These are phyloP conservation scores for Elgonia sp. DNA, from an alignment of 2,888 invertebrate species.

Conservation along the genomic window DNA sequence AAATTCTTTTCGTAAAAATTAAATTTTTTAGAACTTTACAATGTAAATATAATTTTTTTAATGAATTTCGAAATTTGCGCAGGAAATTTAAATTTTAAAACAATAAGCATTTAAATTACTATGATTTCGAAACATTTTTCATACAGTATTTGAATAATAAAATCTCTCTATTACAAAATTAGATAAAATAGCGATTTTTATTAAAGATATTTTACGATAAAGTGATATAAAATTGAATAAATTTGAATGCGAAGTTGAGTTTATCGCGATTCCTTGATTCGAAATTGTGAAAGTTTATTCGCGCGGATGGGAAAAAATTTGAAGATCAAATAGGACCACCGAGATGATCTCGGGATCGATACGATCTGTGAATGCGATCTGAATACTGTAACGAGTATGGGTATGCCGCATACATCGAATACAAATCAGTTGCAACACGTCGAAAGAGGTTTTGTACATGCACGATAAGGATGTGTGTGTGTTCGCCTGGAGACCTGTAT, in stretches of 20 bases:
- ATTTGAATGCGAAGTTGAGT: constrained; percentile 45
- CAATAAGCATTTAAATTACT: too few relatives aligned
- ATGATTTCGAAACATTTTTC: too few relatives aligned
- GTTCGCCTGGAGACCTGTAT: constrained; percentile 58
- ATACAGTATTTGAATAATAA: not conserved
- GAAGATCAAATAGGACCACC: constrained; percentile 67
- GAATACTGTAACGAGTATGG: constrained; percentile 73
- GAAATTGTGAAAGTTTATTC: constrained; percentile 57
- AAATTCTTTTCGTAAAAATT: too few relatives aligned
- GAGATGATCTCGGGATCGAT: constrained; percentile 71
- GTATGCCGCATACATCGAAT: constrained; percentile 72
- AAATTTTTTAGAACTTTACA: too few relatives aligned
- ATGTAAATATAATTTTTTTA: too few relatives aligned
- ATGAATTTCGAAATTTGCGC: too few relatives aligned
- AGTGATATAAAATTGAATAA: constrained; percentile 46
- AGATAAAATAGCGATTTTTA: constrained; percentile 22
- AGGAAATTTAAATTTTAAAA: too few relatives aligned
- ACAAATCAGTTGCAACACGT: constrained; percentile 74
- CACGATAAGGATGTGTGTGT: constrained; percentile 32
- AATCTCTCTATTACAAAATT: not conserved
- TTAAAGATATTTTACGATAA: constrained; percentile 26
- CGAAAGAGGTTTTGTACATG: constrained; percentile 59
- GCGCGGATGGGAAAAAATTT: constrained; percentile 32
- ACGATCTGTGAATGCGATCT: constrained; percentile 72
- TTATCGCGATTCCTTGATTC: constrained; percentile 47